Evolutionary conservation across 2,888 invertebrate genomes (phyloP).

Genomic region (Adelphocoris suturalis): DNA sequence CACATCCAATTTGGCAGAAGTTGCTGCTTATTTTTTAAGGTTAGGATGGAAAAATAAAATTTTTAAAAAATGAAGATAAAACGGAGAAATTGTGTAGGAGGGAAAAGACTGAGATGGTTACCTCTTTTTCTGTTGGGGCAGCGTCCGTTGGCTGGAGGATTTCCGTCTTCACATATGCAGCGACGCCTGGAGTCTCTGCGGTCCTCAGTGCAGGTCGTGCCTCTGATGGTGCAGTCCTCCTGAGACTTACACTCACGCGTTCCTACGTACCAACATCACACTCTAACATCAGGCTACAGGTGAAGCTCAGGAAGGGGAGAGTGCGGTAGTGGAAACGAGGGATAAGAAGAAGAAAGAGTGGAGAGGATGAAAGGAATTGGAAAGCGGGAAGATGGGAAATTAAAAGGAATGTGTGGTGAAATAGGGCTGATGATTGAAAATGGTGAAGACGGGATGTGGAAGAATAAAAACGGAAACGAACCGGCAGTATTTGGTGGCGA

Average conservation of each 20-base stretch:
- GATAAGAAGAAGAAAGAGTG: not conserved
- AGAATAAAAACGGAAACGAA: too few relatives aligned
- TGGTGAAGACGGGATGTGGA: too few relatives aligned
- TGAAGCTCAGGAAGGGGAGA: not conserved
- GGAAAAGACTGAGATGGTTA: slow-evolving; percentile 76
- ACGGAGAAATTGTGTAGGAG: not conserved
- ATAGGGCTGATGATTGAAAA: not conserved
- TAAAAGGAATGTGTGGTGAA: not conserved
- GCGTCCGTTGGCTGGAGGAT: slow-evolving; percentile 83
- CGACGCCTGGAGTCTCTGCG: slow-evolving; percentile 82
- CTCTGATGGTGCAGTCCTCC: slow-evolving; percentile 84
- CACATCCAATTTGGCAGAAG: too few relatives aligned
- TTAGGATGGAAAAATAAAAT: not conserved
- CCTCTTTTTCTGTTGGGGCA: slow-evolving; percentile 84
- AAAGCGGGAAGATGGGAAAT: not conserved
- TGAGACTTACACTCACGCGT: slow-evolving; percentile 81
- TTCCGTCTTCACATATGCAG: slow-evolving; percentile 86
- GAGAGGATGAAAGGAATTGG: not conserved
- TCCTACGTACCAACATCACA: slow-evolving; percentile 41
- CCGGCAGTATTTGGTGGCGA: too few relatives aligned
- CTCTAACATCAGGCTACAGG: slow-evolving; percentile 14
- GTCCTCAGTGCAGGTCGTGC: slow-evolving; percentile 84
- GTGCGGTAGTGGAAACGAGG: not conserved
- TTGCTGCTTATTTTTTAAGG: too few relatives aligned
- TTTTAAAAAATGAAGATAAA: not conserved